These are phyloP conservation scores for Agriotes lineatus DNA, from an alignment of 2,888 invertebrate genomes.

Conservation along the genomic window DNA sequence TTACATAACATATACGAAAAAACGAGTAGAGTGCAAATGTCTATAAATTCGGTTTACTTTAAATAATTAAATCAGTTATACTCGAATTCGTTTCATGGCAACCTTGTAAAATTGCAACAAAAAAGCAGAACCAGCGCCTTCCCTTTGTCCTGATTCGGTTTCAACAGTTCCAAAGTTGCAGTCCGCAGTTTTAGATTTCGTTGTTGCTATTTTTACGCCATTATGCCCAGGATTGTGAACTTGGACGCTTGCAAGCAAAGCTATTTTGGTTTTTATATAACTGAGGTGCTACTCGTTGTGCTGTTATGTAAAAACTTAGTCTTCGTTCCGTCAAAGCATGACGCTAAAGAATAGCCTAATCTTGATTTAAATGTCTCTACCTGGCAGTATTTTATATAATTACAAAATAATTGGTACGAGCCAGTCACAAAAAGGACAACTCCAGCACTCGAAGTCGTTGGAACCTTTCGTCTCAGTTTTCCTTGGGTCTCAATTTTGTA, in stretches of 20 bases:
- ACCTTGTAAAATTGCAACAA: too few relatives aligned
- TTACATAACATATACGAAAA: too few relatives aligned
- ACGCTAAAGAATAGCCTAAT: neutral
- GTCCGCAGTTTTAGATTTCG: constrained; percentile 4
- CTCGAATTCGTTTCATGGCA: too few relatives aligned
- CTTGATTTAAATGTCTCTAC: constrained; percentile 29
- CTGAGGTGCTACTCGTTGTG: constrained; percentile 2
- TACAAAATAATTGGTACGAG: constrained; percentile 31
- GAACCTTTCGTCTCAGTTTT: neutral
- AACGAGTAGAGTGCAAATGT: too few relatives aligned
- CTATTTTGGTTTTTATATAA: constrained; percentile 18
- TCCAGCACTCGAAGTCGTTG: constrained; percentile 1
- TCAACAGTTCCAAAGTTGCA: too few relatives aligned
- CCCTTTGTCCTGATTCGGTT: too few relatives aligned
- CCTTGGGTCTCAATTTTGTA: too few relatives aligned
- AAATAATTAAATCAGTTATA: too few relatives aligned
- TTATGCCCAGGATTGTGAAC: neutral
- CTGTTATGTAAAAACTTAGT: constrained; percentile 7
- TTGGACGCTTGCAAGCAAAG: constrained; percentile 13
- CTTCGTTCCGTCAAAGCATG: neutral
- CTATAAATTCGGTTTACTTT: too few relatives aligned
- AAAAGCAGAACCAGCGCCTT: too few relatives aligned
- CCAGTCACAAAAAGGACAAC: constrained; percentile 24
- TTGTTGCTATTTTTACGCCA: constrained; percentile 17
- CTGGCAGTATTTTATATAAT: constrained; percentile 29